Evolutionary conservation across 2,888 invertebrate genomes (phyloP).

Genomic region (Ophion ventricosus): DNA sequence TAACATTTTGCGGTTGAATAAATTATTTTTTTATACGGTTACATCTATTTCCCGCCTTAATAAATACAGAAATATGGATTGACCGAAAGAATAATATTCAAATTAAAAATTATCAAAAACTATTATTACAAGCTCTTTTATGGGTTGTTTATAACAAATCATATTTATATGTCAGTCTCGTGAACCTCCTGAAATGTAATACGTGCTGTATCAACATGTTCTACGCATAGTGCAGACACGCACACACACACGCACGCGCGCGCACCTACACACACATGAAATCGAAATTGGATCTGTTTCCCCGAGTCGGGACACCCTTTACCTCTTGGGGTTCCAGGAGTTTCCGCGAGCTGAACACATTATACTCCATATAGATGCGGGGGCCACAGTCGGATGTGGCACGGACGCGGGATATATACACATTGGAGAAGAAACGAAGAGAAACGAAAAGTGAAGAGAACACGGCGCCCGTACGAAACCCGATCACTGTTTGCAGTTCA

Average conservation of each 20-base stretch:
- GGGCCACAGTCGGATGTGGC: conserved; percentile 49
- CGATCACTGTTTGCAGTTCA: conserved; percentile 81
- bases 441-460: conserved; percentile 52
- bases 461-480: conserved; percentile 75
- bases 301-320: conserved; percentile 71
- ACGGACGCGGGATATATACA: conserved; percentile 51
- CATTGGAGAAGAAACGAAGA: conserved; percentile 28
- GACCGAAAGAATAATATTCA: too few species aligned
- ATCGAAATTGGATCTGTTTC: conserved; percentile 75
- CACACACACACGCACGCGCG: neutral
- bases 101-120: neutral
- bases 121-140: neutral
- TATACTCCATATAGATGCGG: conserved; percentile 33
- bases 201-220: conserved; percentile 26
- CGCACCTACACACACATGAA: conserved; percentile 22
- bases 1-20: too few species aligned
- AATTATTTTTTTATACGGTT: too few species aligned
- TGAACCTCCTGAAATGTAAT: conserved; percentile 17
- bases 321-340: conserved; percentile 53
- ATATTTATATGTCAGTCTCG: neutral
- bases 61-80: too few species aligned
- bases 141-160: conserved; percentile 12
- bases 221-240: conserved; percentile 6
- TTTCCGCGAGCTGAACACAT: conserved; percentile 55
- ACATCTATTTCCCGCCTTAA: too few species aligned